Conservation (phyloP, 2,888 invertebrate genomes). For the Heteromyza rotundicornis region DNA sequence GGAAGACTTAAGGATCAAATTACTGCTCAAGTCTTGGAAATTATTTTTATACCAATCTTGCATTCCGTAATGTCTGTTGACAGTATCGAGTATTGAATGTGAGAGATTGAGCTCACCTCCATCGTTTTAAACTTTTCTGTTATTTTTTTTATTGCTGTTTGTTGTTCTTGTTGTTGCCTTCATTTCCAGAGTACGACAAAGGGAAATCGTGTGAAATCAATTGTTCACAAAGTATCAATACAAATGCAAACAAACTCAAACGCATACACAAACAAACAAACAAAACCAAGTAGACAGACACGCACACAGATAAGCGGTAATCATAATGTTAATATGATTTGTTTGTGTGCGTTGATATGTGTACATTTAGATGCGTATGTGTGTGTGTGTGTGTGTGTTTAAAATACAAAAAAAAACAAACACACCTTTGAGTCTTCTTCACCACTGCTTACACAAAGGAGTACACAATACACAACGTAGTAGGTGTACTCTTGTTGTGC, state of each 20-base stretch:
- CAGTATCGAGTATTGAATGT: too few relatives aligned
- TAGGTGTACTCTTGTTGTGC: too few relatives aligned
- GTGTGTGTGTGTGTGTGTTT: slow-evolving; percentile 8
- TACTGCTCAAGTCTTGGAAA: too few relatives aligned
- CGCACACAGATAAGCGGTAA: slow-evolving; percentile 7
- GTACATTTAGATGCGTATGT: too few relatives aligned
- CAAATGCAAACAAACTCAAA: slow-evolving; percentile 29
- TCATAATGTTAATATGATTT: slow-evolving; percentile 8
- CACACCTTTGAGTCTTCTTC: too few relatives aligned
- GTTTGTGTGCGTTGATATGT: slow-evolving; percentile 7
- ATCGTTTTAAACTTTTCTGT: not conserved
- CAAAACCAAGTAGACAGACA: not conserved
- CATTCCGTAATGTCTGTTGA: not conserved
- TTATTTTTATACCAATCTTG: not conserved
- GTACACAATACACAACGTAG: too few relatives aligned
- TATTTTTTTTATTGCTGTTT: too few relatives aligned
- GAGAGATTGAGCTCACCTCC: too few relatives aligned
- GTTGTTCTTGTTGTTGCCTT: not conserved
- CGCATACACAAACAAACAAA: not conserved
- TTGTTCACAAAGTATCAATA: slow-evolving; percentile 50
- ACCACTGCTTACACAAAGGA: not conserved
- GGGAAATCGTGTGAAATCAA: slow-evolving; percentile 51
- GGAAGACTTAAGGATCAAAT: too few relatives aligned
- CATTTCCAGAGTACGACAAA: not conserved
- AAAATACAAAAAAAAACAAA: slow-evolving; percentile 20